Base-by-base conservation (phyloP, 2,888 invertebrate genomes). In the Ceraclea dissimilis region DNA sequence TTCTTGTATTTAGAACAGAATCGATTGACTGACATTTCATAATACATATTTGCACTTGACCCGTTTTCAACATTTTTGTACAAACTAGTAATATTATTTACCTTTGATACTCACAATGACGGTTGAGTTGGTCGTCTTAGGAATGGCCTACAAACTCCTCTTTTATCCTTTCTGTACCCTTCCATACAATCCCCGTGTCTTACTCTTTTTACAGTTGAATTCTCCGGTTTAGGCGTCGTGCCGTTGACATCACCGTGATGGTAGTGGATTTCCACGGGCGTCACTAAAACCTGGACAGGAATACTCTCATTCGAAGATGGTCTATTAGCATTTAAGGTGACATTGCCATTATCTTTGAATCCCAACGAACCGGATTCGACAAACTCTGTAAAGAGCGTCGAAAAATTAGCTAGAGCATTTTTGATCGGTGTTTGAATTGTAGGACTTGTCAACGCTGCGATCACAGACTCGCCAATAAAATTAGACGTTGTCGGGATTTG, bases 271-370 rank as follows among this genome's bases (percentile, higher is more conserved):
- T 62, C 51, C 10, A 62, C 54, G 5, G 62, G 62, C 2, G 60
- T 59, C 18, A 60, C 39, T 19, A 62, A 34, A 19, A 62, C 53
- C 21, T 59, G 46, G 2, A 62, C 62, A 11, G 62, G 62, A 52
- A 62, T 62, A 11, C n/a, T 11, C n/a, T 33, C 33, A 43, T 16
- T 46, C 18, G 22, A 16, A 44, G 10, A 13, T 6, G 54, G 16
- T 16, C 20, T 46, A 11, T 26, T 16, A 2, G 33, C 18, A 8
- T 26, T 21, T 11, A 18, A 19, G 34, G 20, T 20, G 8, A 16
- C 8, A n/a, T 5, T 31, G 17, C 33, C 22, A 48, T 21, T 21
- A 18, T 52, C 44, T n/a, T 21, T 16, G 13, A 48, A 34, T 10
- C n/a, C 20, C 5, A 39, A 39, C 39, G 39, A 39, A 39, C 39